A percentile compares a stretch with the other conserved stretches of the same genome.
Evolutionary conservation across 2,888 invertebrate genomes (phyloP).

Genomic region (Scaptomyza parva): DNA sequence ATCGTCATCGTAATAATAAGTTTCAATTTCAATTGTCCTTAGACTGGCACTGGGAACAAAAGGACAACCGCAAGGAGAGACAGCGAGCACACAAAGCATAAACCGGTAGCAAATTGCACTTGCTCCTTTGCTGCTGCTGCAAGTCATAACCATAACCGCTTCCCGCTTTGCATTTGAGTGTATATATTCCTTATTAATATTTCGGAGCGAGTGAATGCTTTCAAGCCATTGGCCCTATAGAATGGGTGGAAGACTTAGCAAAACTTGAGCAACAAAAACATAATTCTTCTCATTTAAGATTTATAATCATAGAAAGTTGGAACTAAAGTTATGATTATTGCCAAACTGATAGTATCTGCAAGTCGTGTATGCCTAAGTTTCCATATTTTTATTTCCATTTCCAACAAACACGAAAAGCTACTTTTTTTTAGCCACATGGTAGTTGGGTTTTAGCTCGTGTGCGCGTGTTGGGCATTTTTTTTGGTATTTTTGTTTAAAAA

Average conservation of each 20-base stretch:
- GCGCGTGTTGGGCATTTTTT: conserved; percentile 18
- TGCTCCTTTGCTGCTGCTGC: conserved; percentile 32
- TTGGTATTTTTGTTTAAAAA: not conserved
- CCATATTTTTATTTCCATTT: conserved; percentile 23
- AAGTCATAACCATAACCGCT: conserved; percentile 51
- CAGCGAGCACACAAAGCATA: conserved; percentile 2
- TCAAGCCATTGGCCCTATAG: not conserved
- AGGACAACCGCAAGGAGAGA: conserved; percentile 25
- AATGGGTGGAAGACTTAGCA: not conserved
- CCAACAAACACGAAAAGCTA: conserved; percentile 12
- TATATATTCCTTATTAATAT: conserved; percentile 59
- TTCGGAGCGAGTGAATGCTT: conserved; percentile 21
- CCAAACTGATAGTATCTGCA: conserved; percentile 7
- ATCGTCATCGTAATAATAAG: conserved; percentile 65
- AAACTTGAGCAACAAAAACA: not conserved
- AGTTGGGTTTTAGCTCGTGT: conserved; percentile 33
- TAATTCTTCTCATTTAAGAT: not conserved
- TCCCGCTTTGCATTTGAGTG: conserved; percentile 33
- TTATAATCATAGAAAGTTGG: not conserved
- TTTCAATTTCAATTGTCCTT: conserved; percentile 75
- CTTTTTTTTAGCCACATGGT: conserved; percentile 47
- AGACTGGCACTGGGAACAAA: conserved; percentile 39
- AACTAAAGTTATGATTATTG: not conserved
- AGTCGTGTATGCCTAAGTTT: not conserved
- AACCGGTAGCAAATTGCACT: conserved; percentile 39